Evolutionary conservation across 2,113 vertebrate species (phyloP).

Genomic region (Cranoglanis bouderius): DNA sequence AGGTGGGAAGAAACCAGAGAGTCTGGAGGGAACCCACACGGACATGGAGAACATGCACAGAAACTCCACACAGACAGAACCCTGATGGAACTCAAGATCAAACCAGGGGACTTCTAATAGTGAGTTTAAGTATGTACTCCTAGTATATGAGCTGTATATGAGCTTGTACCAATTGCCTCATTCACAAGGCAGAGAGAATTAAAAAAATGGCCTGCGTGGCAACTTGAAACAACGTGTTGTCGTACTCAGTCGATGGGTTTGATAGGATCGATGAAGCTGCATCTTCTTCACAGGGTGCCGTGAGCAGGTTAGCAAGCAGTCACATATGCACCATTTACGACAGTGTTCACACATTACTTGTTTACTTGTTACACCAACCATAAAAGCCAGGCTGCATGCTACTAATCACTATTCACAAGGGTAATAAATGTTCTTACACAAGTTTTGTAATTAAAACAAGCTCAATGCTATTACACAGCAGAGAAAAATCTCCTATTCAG

Average conservation of each 20-base stretch:
- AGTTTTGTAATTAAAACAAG: not conserved
- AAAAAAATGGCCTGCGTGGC: too few relatives aligned
- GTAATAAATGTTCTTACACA: slow-evolving; percentile 2
- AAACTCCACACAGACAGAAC: not conserved
- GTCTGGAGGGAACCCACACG: not conserved
- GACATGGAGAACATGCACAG: not conserved
- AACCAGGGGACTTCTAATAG: not conserved
- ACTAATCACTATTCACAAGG: slow-evolving; percentile 9
- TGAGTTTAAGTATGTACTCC: not conserved
- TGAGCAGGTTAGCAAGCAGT: not conserved
- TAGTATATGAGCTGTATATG: not conserved
- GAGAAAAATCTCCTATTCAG: not conserved
- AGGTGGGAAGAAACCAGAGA: not conserved
- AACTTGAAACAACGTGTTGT: not conserved
- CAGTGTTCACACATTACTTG: not conserved
- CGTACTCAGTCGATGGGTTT: not conserved
- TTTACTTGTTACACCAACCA: slow-evolving; percentile 2
- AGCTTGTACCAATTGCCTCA: not conserved
- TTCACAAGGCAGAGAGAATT: not conserved
- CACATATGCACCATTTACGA: not conserved
- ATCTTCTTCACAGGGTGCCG: not conserved
- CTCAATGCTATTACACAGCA: not conserved
- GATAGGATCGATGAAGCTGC: not conserved
- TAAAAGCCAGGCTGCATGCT: not conserved
- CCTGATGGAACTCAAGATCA: not conserved